A percentile compares a stretch with the other conserved stretches of the same genome.
phyloP scores from a whole-genome alignment of 2,888 invertebrate genomes.

The Yponomeuta malinellus region DNA sequence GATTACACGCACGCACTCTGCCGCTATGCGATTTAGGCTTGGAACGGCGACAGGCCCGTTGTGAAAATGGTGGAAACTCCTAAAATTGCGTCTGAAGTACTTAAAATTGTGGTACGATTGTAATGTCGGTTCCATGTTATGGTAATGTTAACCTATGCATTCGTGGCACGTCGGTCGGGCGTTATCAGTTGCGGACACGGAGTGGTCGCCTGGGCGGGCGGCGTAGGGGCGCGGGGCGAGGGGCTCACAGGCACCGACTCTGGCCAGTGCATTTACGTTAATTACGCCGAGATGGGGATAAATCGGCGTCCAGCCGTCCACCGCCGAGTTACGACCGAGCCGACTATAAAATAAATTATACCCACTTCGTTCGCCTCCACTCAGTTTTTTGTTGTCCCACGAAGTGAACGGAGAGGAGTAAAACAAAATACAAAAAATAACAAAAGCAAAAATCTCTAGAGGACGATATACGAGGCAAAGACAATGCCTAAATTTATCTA shows the following conservation, averaged over 20 bases:
- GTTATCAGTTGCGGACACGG: neutral
- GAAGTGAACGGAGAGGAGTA: constrained; percentile 25
- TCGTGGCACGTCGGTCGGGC: neutral
- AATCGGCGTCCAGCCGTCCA: constrained; percentile 74
- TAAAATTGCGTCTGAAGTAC: neutral
- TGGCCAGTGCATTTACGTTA: constrained; percentile 75
- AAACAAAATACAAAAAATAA: constrained; percentile 35
- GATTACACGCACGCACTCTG: neutral
- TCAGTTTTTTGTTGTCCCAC: constrained; percentile 66
- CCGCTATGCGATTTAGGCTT: neutral
- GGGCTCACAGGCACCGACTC: constrained; percentile 54
- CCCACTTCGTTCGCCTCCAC: constrained; percentile 74
- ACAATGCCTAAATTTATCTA: constrained; percentile 76
- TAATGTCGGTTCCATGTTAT: no score
- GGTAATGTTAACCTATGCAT: neutral
- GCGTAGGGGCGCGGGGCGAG: constrained; percentile 35
- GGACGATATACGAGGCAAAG: constrained; percentile 76
- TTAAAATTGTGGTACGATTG: no score
- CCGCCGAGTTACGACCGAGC: constrained; percentile 73
- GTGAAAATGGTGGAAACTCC: neutral
- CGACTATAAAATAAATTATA: constrained; percentile 76
- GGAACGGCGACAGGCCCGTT: neutral
- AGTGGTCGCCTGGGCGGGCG: constrained; percentile 23
- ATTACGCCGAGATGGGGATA: constrained; percentile 72
- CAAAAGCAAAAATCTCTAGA: constrained; percentile 69